These are phyloP conservation scores for Tachina grossa DNA, from an alignment of 2,888 invertebrate species.

Conservation along the genomic window DNA sequence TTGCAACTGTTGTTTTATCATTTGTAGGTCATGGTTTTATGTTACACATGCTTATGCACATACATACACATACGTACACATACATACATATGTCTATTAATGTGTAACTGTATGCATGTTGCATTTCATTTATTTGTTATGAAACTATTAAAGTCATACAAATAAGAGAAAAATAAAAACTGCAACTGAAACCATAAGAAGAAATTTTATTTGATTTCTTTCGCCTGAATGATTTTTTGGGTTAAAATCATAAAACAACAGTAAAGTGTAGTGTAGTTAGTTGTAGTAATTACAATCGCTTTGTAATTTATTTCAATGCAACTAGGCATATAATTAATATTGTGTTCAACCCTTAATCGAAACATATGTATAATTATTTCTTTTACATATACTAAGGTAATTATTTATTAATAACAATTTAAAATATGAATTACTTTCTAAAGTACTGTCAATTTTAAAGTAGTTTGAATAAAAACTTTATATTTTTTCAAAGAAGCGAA, in stretches of 20 bases:
- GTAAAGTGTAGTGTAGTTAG: conserved; percentile 12
- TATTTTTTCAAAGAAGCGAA: too few species aligned
- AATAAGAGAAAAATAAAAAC: conserved; percentile 7
- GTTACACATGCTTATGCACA: neutral
- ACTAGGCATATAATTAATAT: conserved; percentile 57
- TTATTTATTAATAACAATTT: too few species aligned
- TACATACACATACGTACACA: neutral
- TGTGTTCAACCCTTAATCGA: conserved; percentile 1
- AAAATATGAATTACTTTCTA: too few species aligned
- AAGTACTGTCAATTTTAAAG: too few species aligned
- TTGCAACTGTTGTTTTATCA: conserved; percentile 51
- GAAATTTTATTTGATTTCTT: conserved; percentile 45
- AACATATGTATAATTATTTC: neutral
- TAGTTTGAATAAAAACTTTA: too few species aligned
- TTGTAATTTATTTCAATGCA: conserved; percentile 28
- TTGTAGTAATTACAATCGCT: conserved; percentile 29
- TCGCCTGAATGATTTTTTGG: conserved; percentile 44
- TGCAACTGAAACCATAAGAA: conserved; percentile 43
- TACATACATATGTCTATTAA: neutral
- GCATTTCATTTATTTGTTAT: conserved; percentile 36
- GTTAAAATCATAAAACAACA: conserved; percentile 52
- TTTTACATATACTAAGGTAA: neutral
- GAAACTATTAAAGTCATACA: conserved; percentile 47
- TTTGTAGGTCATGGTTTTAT: conserved; percentile 70
- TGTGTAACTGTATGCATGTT: conserved; percentile 35